phyloP scores from a whole-genome alignment of 2,113 vertebrate species.

The Semnornis frantzii region DNA sequence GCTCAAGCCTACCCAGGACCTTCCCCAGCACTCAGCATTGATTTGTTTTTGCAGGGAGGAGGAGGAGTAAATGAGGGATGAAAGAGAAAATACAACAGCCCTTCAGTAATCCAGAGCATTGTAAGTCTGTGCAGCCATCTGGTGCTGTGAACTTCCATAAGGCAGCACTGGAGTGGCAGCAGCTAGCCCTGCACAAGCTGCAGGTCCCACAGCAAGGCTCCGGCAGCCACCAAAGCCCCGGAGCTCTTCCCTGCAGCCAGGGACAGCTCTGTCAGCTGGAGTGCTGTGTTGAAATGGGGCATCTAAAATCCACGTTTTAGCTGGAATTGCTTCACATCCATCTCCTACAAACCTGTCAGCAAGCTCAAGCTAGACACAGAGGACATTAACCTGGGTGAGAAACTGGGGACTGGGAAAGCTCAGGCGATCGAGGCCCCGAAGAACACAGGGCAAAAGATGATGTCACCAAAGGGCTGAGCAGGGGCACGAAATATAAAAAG shows the following conservation, averaged over 20 bases:
- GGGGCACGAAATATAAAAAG: too few relatives aligned
- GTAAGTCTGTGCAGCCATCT: conserved; percentile 58
- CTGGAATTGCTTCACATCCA: not conserved
- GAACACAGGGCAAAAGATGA: not conserved
- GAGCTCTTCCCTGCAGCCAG: not conserved
- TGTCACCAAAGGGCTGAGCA: not conserved
- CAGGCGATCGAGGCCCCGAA: not conserved
- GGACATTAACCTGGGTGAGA: not conserved
- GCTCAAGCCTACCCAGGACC: not conserved
- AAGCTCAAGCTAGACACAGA: not conserved
- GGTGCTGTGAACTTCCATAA: conserved; percentile 57
- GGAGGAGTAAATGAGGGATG: conserved; percentile 44
- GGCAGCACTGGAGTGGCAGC: conserved; percentile 50
- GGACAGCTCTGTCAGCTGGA: not conserved
- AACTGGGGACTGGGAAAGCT: not conserved
- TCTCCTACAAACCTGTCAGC: not conserved
- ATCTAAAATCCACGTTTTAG: not conserved
- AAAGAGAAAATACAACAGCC: conserved; percentile 51
- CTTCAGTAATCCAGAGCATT: conserved; percentile 67
- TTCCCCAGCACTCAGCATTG: conserved; percentile 20
- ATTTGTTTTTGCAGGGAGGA: conserved; percentile 36
- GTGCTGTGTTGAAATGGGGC: not conserved
- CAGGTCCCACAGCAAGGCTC: not conserved
- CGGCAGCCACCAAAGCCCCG: not conserved
- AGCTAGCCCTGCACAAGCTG: not conserved